These are phyloP conservation scores for Phocoena sinus DNA, from an alignment of 2,113 vertebrate species.

Conservation along the genomic window DNA sequence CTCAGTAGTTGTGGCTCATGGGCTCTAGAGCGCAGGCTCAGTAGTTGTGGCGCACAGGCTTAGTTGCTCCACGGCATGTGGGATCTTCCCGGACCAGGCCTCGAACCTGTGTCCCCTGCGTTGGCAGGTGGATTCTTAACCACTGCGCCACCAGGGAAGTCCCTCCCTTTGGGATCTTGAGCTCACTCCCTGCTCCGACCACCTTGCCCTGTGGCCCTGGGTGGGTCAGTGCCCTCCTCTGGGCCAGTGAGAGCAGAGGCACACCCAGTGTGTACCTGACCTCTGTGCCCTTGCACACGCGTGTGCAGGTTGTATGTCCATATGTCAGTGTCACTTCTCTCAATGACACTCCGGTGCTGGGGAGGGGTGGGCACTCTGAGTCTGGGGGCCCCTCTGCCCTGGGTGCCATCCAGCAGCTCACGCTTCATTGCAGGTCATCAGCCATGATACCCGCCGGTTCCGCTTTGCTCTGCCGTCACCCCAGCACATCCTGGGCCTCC, in stretches of 20 bases:
- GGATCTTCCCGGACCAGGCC: no score
- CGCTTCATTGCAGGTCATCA: constrained; percentile 84
- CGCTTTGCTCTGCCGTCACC: constrained; percentile 91
- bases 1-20: no score
- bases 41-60: no score
- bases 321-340: not conserved
- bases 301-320: not conserved
- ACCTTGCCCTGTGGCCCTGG: not conserved
- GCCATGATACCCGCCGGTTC: constrained; percentile 94
- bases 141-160: no score
- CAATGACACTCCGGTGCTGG: no score
- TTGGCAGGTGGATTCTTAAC: no score
- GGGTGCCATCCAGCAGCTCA: rapidly evolving
- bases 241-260: not conserved
- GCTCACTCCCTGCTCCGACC: not conserved
- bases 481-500: constrained; percentile 92
- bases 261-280: rapidly evolving
- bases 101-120: no score
- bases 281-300: rapidly evolving
- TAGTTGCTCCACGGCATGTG: no score
- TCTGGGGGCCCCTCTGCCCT: not conserved
- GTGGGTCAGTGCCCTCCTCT: not conserved
- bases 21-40: no score
- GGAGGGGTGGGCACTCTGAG: not conserved
- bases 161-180: not conserved